A percentile compares a stretch with the other conserved stretches of the same genome.
phyloP scores from a whole-genome alignment of 1,140 invertebrate genomes.

The Lanistes nyassanus region DNA sequence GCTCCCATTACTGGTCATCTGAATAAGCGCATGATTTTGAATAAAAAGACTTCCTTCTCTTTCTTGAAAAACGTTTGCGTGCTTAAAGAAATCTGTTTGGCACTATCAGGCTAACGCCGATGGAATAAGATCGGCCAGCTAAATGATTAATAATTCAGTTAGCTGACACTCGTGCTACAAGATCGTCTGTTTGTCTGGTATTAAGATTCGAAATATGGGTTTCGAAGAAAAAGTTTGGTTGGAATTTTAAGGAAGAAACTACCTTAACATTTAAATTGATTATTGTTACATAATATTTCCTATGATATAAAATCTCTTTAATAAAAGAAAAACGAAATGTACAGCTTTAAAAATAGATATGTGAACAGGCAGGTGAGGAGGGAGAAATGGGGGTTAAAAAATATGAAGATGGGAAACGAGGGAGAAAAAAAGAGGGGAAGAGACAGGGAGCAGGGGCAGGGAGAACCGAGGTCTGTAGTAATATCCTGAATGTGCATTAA shows the following conservation, averaged over 20 bases:
- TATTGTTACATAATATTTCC: background rate
- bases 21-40: no score
- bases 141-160: no score
- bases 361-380: background rate
- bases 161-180: no score
- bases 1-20: no score
- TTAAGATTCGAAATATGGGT: background rate
- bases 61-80: no score
- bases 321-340: background rate
- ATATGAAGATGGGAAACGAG: background rate
- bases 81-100: no score
- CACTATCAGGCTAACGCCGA: no score
- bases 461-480: background rate
- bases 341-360: background rate
- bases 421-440: constrained; percentile 6
- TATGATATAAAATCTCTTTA: background rate
- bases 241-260: no score
- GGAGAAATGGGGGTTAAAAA: background rate
- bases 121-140: no score
- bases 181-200: no score
- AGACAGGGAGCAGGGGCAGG: background rate
- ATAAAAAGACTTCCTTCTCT: no score
- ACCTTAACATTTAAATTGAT: background rate
- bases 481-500: background rate
- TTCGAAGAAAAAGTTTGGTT: background rate